These are phyloP conservation scores for Phania funesta DNA, from an alignment of 2,888 invertebrate genomes.

Conservation along the genomic window DNA sequence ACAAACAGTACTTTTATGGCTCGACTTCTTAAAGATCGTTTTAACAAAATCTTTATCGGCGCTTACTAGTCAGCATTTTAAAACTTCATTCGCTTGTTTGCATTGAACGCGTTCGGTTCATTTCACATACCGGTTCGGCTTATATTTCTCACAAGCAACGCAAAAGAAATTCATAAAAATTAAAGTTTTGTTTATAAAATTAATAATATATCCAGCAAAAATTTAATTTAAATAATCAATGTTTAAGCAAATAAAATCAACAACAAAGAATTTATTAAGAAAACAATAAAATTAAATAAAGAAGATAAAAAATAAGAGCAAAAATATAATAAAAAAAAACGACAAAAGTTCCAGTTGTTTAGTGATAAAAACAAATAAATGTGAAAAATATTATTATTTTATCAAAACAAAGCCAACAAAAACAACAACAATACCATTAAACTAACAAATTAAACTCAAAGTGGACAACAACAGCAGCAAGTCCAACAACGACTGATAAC, in stretches of 20 bases:
- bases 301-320: slow-evolving; percentile 9
- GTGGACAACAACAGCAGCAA: not conserved
- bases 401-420: not conserved
- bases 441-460: not conserved
- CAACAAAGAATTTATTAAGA: slow-evolving; percentile 4
- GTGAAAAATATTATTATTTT: slow-evolving; percentile 27
- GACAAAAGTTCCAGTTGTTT: slow-evolving; percentile 12
- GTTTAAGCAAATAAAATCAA: not conserved
- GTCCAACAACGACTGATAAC: slow-evolving; percentile 32
- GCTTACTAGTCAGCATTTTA: slow-evolving; percentile 2
- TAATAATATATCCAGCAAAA: not conserved
- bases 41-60: slow-evolving; percentile 19
- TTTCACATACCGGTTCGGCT: slow-evolving; percentile 54
- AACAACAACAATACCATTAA: slow-evolving; percentile 6
- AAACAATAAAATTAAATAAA: not conserved
- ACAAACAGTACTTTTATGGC: slow-evolving; percentile 25
- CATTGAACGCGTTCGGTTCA: slow-evolving; percentile 74
- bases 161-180: slow-evolving; percentile 8
- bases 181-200: slow-evolving; percentile 40
- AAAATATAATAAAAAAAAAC: slow-evolving; percentile 2
- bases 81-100: slow-evolving; percentile 73
- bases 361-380: slow-evolving; percentile 48
- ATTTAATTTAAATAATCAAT: slow-evolving; percentile 11
- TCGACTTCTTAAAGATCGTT: slow-evolving; percentile 63
- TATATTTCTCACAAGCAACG: slow-evolving; percentile 9